Conservation (phyloP, 2,888 invertebrate species). For the Stramonita haemastoma region DNA sequence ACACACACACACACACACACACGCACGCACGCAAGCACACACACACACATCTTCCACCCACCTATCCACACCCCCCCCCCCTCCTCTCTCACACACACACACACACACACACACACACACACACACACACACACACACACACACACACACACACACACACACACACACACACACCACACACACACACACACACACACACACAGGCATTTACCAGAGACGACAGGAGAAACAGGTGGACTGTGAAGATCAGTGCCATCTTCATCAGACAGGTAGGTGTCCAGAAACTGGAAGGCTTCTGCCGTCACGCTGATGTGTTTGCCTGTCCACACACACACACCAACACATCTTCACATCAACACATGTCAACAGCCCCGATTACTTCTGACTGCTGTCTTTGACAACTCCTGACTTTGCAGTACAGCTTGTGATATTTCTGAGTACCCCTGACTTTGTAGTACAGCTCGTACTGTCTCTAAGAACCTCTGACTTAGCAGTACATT, state of each 20-base stretch:
- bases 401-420: no score
- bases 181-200: no score
- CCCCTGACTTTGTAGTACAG: no score
- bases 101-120: conserved; percentile 7
- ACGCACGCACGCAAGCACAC: not conserved
- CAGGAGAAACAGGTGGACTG: conserved; percentile 45
- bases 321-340: conserved; percentile 43
- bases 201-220: conserved; percentile 21
- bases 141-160: not conserved
- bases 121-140: not conserved
- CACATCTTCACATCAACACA: not conserved
- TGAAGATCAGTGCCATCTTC: conserved; percentile 62
- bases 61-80: no score
- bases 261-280: conserved; percentile 69
- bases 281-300: conserved; percentile 66
- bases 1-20: conserved; percentile 20
- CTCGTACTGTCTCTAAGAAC: no score
- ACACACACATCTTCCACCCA: no score
- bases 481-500: no score
- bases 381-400: no score
- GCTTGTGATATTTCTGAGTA: no score
- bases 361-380: no score
- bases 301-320: conserved; percentile 60
- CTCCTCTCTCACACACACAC: no score
- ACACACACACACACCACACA: not conserved